A percentile compares a stretch with the other conserved stretches of the same genome.
Conservation (phyloP, 2,113 vertebrate species). For the Patagioenas fasciata region DNA sequence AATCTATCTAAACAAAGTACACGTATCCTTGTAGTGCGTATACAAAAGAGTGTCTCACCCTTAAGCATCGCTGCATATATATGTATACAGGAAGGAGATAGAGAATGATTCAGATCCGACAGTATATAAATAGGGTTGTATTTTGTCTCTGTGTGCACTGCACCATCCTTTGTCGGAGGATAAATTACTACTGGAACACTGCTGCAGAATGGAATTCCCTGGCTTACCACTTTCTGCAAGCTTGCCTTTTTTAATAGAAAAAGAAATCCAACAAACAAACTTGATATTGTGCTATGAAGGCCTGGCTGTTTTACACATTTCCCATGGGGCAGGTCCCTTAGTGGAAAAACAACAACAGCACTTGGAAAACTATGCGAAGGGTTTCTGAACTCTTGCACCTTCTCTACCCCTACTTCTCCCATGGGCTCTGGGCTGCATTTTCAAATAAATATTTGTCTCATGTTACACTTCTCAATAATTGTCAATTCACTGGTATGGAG, state of each 20-base stretch:
- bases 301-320: neutral
- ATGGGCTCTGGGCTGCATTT: neutral
- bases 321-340: neutral
- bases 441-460: neutral
- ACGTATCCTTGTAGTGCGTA: rapidly evolving
- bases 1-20: neutral
- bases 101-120: neutral
- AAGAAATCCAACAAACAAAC: neutral
- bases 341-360: neutral
- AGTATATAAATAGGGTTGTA: neutral
- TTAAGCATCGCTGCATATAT: neutral
- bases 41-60: neutral
- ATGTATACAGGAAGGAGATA: neutral
- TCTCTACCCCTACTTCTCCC: neutral
- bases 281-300: neutral
- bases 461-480: neutral
- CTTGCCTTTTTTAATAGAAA: neutral
- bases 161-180: neutral
- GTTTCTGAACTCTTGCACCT: neutral
- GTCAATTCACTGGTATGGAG: neutral
- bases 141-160: neutral
- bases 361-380: neutral
- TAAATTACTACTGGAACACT: neutral
- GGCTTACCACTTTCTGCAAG: neutral
- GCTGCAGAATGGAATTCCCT: neutral